Base-by-base conservation (phyloP, 2,888 invertebrate species). In the Melanostoma mellinum region DNA sequence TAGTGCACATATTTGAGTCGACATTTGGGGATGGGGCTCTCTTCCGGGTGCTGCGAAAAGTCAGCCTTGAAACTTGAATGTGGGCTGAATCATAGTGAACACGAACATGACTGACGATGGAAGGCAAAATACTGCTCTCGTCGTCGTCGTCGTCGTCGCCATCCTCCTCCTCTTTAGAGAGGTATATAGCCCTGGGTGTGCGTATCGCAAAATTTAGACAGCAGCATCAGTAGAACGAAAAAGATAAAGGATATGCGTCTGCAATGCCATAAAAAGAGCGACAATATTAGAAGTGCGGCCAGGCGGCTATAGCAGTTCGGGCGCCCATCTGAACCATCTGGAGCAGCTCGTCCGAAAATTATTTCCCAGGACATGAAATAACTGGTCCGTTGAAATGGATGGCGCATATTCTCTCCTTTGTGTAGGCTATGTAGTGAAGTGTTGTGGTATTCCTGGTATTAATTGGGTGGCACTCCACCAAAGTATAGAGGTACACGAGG, bases 181-280 rank as follows among this genome's bases (percentile, higher is more conserved):
- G 36, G 48, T 82, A 78, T 63, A 75, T 75, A 80, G 68, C 53
- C 32, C 56, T 40, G 61, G 69, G 74, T 84, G 48, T 84, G 79
- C 84, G 84, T 84, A 58, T 74, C 71, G 65, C 65, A 79, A 65
- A 84, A 67, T 84, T 71, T 84, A 58, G 74, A 73, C 73, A 81
- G 42, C 30, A 68, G 10, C 10, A 44, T 78, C 58, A 68, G 63
- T 10, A 63, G 63, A 75, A 84, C 9, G 84, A 79, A 79, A 75
- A 74, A 79, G 84, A 75, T 79, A 79, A 84, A 79, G 84, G 74
- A 79, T 84, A 79, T 84, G 79, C 84, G 84, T 71, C 67, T 75
- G 71, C 60, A 71, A 46, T 79, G 55, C 79, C 48, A 67, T 79
- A 75, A 79, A 82, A 78, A 74, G 74, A 79, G 71, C 74, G 61